Percentiles rank a stretch among this genome's conserved stretches.
Conservation (phyloP, 2,888 invertebrate species). For the Metopia argyrocephala region DNA sequence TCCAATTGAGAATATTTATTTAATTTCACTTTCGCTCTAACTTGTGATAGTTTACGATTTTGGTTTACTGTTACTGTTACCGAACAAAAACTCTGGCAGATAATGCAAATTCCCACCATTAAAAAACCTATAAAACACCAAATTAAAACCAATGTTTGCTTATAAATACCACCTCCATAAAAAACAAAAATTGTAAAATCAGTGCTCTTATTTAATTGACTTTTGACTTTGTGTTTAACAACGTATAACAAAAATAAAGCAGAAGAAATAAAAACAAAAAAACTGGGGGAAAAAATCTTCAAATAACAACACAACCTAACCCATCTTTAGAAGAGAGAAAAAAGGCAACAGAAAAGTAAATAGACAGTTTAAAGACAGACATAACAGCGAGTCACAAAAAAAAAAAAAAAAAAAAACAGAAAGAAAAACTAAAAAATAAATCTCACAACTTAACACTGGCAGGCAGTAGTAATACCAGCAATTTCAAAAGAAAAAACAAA, state of each 20-base stretch:
- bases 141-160: constrained; percentile 63
- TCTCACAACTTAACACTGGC: constrained; percentile 56
- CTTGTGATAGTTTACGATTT: neutral
- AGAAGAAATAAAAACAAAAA: constrained; percentile 35
- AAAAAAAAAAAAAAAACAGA: constrained; percentile 8
- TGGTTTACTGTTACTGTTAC: neutral
- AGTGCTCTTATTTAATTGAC: constrained; percentile 77
- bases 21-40: constrained; percentile 33
- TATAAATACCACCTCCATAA: constrained; percentile 46
- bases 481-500: constrained; percentile 18
- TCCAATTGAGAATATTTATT: neutral
- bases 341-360: constrained; percentile 7
- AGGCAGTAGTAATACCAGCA: constrained; percentile 32
- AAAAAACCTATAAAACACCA: constrained; percentile 38
- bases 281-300: constrained; percentile 30
- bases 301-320: constrained; percentile 57
- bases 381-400: constrained; percentile 8
- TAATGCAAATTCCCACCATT: constrained; percentile 57
- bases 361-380: neutral
- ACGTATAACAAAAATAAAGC: constrained; percentile 62
- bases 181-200: constrained; percentile 61
- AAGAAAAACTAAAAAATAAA: constrained; percentile 53
- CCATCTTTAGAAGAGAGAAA: constrained; percentile 36
- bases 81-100: neutral
- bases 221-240: constrained; percentile 73